Evolutionary conservation across 2,113 vertebrate species (phyloP), one percentile per base, ranked within the genome.

Genomic region (Chrysochloris asiatica): DNA sequence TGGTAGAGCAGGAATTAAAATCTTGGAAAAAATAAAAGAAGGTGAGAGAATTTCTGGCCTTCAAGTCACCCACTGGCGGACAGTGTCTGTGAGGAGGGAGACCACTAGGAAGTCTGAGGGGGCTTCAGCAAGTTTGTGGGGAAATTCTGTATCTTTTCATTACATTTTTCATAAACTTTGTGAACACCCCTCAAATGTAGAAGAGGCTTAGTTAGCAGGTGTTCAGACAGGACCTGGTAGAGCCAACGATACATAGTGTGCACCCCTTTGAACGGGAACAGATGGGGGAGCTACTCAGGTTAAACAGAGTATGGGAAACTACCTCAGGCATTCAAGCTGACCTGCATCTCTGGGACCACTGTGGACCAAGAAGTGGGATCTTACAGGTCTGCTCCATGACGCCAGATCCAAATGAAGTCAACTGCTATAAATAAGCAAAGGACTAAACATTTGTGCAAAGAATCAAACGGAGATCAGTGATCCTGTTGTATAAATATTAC

Each of bases 11-110:
- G 21, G 10, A 89, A 36, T 36, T 7, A 61, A 84, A 72, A 17
- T 83, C 86, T 90, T 33, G 6, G 61, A 73, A 43, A 95, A 94
- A 75, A 83, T 48, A 78, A 69, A 75, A 13, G 26, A 76, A 50
- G 22, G 69, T 21, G 38, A 72, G 38, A 41, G 30, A 8, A 69
- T 8, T 14, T 43, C 21, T 71, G 16, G 33, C 69, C 47, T 72
- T 6, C 2, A 14, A 67, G 47, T 0, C n/a, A 38, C 72, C 76
- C 47, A 8, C 36, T 22, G 26, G 10, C 16, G 28, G 61, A 72
- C 76, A 43, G 63, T 22, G 16, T 71, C 72, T 72, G 2, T 2
- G 9, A 63, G 38, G 45, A 50, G 5, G n/a, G n/a, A 61, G 41
- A 54, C 61, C 79, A 52, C 16, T 11, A 14, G 13, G 71, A 54